Percentiles rank a stretch among this genome's conserved stretches.
Conservation (phyloP, 2,113 vertebrate genomes). For the Seriola rivoliana region DNA sequence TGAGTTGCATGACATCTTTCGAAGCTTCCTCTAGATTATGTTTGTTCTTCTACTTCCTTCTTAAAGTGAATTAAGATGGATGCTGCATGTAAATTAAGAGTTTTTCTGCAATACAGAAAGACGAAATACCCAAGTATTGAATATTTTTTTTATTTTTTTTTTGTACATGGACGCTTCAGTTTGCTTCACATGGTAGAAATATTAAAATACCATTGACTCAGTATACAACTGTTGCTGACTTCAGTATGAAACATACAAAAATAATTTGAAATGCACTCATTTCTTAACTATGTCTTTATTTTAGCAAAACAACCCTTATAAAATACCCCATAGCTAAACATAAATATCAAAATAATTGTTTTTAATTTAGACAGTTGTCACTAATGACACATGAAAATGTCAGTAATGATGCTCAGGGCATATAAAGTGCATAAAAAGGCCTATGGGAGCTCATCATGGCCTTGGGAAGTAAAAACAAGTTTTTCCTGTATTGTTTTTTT, state of each 20-base stretch:
- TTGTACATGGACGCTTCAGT: background rate
- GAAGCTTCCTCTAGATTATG: background rate
- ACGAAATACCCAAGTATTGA: constrained; percentile 3
- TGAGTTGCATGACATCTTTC: background rate
- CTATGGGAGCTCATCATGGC: constrained; percentile 38
- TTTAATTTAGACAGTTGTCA: constrained; percentile 58
- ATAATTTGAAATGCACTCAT: constrained; percentile 14
- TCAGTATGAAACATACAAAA: constrained; percentile 5
- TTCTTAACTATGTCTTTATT: constrained; percentile 69
- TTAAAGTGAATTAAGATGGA: background rate
- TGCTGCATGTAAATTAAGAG: background rate
- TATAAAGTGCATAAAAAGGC: constrained; percentile 84
- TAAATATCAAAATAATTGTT: constrained; percentile 82
- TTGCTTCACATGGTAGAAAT: background rate
- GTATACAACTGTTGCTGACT: background rate
- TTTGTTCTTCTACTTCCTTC: background rate
- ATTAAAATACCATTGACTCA: background rate
- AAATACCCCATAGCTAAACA: constrained; percentile 70
- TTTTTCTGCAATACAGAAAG: background rate
- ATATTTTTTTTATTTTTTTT: constrained; percentile 17
- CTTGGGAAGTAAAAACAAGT: constrained; percentile 14
- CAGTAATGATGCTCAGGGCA: constrained; percentile 57
- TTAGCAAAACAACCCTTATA: constrained; percentile 67
- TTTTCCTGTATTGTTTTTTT: background rate
- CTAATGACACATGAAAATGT: constrained; percentile 42